Conservation (phyloP, 2,888 invertebrate species). For the Trissolcus brochymenae region DNA sequence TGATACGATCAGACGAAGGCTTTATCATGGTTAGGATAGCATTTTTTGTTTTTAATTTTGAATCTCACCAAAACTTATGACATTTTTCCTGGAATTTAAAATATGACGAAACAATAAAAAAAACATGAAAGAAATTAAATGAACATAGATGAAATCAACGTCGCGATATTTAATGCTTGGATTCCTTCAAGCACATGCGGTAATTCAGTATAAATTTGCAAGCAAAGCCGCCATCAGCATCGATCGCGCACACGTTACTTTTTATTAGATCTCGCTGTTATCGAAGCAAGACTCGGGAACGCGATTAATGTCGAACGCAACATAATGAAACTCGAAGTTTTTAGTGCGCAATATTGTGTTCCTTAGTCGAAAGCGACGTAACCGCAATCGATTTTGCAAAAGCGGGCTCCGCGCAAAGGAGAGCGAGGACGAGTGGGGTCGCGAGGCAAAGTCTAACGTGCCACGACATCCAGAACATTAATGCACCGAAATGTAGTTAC, state of each 20-base stretch:
- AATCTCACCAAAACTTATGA: background rate
- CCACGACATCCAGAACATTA: constrained; percentile 62
- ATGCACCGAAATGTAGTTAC: constrained; percentile 73
- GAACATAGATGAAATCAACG: background rate
- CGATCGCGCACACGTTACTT: constrained; percentile 24
- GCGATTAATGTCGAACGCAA: constrained; percentile 46
- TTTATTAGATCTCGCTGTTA: constrained; percentile 37
- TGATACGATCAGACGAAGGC: too few species aligned
- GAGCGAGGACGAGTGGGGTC: constrained; percentile 36
- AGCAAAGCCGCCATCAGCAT: constrained; percentile 22
- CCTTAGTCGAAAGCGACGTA: constrained; percentile 59
- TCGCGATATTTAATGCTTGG: background rate
- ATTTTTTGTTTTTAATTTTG: background rate
- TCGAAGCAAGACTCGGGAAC: constrained; percentile 32
- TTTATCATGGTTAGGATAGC: background rate
- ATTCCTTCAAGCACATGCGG: constrained; percentile 16
- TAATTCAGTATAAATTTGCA: constrained; percentile 19
- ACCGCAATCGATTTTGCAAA: constrained; percentile 67
- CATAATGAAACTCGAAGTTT: constrained; percentile 55
- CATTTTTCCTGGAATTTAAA: too few species aligned
- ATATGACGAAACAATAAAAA: too few species aligned
- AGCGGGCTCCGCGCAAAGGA: constrained; percentile 29
- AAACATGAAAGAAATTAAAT: background rate
- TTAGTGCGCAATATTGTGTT: constrained; percentile 50
- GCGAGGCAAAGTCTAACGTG: constrained; percentile 56